These are phyloP conservation scores for Encarsia formosa DNA, from an alignment of 2,888 invertebrate genomes.

Conservation along the genomic window DNA sequence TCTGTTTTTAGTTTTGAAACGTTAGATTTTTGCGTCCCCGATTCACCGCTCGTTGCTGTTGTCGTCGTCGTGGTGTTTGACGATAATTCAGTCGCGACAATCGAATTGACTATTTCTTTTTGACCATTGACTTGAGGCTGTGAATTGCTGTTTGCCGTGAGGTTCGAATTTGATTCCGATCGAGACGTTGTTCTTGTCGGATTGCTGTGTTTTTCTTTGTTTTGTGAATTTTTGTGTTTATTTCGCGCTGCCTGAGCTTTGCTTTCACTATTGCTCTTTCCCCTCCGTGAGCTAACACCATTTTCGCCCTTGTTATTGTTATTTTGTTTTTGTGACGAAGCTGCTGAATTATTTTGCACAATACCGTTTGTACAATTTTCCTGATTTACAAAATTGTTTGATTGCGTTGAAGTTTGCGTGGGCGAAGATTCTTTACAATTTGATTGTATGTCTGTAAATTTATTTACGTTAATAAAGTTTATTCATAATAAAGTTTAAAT, in stretches of 20 bases:
- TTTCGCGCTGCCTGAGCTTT: conserved; percentile 56
- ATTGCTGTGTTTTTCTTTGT: conserved; percentile 46
- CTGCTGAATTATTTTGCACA: conserved; percentile 36
- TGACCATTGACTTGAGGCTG: conserved; percentile 40
- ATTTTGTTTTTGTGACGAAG: conserved; percentile 35
- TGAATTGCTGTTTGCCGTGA: conserved; percentile 22
- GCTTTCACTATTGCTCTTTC: conserved; percentile 49
- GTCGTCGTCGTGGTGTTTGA: conserved; percentile 27
- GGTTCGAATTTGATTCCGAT: conserved; percentile 48
- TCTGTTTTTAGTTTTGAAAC: conserved; percentile 36
- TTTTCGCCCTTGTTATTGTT: conserved; percentile 53
- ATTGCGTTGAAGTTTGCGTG: conserved; percentile 37
- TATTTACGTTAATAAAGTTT: conserved; percentile 6
- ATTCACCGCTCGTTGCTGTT: conserved; percentile 30
- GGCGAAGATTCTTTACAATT: conserved; percentile 46
- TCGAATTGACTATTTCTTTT: conserved; percentile 34
- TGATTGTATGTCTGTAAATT: conserved; percentile 39
- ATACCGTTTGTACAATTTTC: conserved; percentile 34
- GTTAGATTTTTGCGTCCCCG: conserved; percentile 38
- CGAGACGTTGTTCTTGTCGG: conserved; percentile 45
- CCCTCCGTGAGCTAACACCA: conserved; percentile 45
- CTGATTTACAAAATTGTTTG: conserved; percentile 25
- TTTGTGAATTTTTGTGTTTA: conserved; percentile 54
- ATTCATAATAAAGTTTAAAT: background rate
- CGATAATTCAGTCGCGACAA: conserved; percentile 17